Conservation (phyloP, 2,888 invertebrate genomes). For the Boloria selene region DNA sequence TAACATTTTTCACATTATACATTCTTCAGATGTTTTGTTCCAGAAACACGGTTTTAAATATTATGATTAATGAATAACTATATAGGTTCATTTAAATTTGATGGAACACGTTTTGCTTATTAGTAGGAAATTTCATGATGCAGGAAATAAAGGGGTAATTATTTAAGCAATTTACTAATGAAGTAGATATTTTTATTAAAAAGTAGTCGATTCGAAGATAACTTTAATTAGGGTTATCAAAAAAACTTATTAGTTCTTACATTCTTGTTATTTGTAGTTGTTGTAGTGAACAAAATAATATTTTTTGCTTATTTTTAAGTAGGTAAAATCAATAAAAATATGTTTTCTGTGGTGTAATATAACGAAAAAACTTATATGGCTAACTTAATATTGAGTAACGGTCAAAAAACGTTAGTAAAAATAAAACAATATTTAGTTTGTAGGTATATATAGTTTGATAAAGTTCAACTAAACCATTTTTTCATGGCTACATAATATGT, state of each 20-base stretch:
- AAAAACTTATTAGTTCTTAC: neutral
- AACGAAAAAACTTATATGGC: too few species aligned
- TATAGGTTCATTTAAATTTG: neutral
- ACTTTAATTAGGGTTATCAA: neutral
- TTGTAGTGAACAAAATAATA: neutral
- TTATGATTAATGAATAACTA: neutral
- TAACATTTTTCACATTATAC: neutral
- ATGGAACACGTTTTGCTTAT: neutral
- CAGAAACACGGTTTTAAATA: neutral
- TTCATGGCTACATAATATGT: too few species aligned
- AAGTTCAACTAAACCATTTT: too few species aligned
- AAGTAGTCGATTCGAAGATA: neutral
- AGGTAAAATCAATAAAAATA: too few species aligned
- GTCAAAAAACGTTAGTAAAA: too few species aligned
- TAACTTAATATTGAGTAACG: too few species aligned
- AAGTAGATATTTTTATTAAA: neutral
- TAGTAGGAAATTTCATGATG: neutral
- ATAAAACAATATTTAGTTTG: too few species aligned
- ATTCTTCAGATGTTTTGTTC: neutral
- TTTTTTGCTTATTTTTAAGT: too few species aligned
- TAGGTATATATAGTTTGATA: too few species aligned
- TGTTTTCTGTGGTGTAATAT: too few species aligned
- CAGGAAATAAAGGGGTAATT: constrained; percentile 5
- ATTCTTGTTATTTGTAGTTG: neutral
- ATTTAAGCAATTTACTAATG: constrained; percentile 8